phyloP scores from a whole-genome alignment of 53 echinoderm and acorn worm genomes.

The Actinopyga echinites region DNA sequence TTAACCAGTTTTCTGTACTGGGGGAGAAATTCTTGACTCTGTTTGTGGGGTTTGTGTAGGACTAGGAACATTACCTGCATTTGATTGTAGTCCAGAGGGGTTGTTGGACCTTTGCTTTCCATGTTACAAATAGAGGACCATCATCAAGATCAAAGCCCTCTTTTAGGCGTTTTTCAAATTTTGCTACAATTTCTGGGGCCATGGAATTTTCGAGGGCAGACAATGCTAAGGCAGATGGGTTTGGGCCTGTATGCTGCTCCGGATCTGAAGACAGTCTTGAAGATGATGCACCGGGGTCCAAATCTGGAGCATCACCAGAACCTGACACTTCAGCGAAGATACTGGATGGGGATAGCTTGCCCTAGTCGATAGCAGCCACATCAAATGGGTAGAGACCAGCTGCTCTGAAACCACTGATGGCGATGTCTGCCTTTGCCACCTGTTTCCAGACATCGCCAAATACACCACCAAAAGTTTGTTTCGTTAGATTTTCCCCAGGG shows the following conservation, averaged over 20 bases:
- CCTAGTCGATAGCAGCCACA: not conserved
- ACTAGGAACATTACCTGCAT: not conserved
- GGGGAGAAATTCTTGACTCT: not conserved
- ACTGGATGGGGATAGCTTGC: not conserved
- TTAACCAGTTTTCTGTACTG: not conserved
- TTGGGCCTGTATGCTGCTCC: not conserved
- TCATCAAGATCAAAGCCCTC: not conserved
- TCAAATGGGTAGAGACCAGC: not conserved
- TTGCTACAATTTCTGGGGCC: too few species aligned
- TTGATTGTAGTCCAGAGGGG: not conserved
- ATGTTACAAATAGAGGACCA: not conserved
- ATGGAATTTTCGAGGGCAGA: not conserved
- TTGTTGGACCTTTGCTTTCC: not conserved
- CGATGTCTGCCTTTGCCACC: not conserved
- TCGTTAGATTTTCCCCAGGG: not conserved
- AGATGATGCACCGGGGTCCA: not conserved
- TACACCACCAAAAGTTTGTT: not conserved
- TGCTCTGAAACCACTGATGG: not conserved
- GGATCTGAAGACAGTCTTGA: not conserved
- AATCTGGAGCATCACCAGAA: not conserved
- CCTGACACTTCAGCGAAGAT: not conserved
- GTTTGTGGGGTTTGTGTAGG: not conserved
- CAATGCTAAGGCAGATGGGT: not conserved
- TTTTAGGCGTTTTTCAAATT: not conserved
- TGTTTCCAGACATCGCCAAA: not conserved